These are phyloP conservation scores for Lycopodina hypogea DNA, from an alignment of 37 sponge, comb jelly and placozoan species.

Conservation along the genomic window DNA sequence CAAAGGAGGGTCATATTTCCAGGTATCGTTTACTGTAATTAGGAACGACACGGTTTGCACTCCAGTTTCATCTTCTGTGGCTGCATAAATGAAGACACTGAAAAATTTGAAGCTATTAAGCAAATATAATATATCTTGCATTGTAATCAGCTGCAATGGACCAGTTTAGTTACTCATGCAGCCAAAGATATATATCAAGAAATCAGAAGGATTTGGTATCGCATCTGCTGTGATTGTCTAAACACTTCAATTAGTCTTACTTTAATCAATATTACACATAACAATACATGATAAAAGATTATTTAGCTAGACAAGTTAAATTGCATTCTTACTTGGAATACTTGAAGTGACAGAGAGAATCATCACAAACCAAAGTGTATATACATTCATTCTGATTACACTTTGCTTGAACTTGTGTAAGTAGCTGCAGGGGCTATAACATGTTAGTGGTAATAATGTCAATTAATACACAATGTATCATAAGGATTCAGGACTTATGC, in stretches of 20 bases:
- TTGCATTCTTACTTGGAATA: background rate
- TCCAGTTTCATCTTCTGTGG: background rate
- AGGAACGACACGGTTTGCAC: conserved; percentile 26
- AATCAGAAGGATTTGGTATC: background rate
- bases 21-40: conserved; percentile 34
- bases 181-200: background rate
- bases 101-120: background rate
- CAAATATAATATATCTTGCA: background rate
- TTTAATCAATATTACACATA: background rate
- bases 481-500: too few species aligned
- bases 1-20: conserved; percentile 12
- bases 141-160: background rate
- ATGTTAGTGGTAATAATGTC: too few species aligned
- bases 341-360: too few species aligned
- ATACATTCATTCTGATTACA: too few species aligned
- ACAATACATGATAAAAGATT: background rate
- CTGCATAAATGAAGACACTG: background rate
- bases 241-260: background rate
- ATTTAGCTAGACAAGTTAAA: background rate
- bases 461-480: too few species aligned
- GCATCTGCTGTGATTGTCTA: background rate
- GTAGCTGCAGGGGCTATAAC: too few species aligned
- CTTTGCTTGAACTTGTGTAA: too few species aligned
- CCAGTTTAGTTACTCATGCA: background rate
- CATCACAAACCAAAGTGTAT: too few species aligned